A percentile compares a stretch with the other conserved stretches of the same genome.
These are phyloP conservation scores for Oegoconia quadripuncta DNA, from an alignment of 2,888 invertebrate species.

Conservation along the genomic window DNA sequence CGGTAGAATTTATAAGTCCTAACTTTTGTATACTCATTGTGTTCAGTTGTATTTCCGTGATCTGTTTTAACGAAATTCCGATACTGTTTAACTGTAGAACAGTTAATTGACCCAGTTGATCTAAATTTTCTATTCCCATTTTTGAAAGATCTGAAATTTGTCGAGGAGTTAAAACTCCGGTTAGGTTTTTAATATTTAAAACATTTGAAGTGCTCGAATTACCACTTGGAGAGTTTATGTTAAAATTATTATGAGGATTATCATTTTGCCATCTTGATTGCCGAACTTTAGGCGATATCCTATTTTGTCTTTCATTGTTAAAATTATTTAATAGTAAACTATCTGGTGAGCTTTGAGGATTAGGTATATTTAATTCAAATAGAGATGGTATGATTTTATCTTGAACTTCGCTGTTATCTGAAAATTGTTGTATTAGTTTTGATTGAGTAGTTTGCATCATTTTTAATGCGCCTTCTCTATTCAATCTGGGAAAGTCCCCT, in stretches of 20 bases:
- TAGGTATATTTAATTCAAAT: slow-evolving; percentile 69
- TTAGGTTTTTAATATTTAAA: slow-evolving; percentile 78
- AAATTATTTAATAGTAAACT: slow-evolving; percentile 45
- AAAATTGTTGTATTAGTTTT: slow-evolving; percentile 61
- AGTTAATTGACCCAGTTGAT: slow-evolving; percentile 80
- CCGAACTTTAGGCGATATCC: slow-evolving; percentile 66
- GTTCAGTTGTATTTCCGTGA: slow-evolving; percentile 81
- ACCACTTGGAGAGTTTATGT: slow-evolving; percentile 46
- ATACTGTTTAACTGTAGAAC: slow-evolving; percentile 80
- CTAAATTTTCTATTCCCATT: slow-evolving; percentile 80
- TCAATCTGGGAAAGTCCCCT: slow-evolving; percentile 92
- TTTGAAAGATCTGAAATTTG: slow-evolving; percentile 80
- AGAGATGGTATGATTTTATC: slow-evolving; percentile 55
- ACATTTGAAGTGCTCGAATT: slow-evolving; percentile 52
- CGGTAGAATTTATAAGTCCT: slow-evolving; percentile 62
- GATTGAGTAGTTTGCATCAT: slow-evolving; percentile 72
- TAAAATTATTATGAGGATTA: slow-evolving; percentile 47
- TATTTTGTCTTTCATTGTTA: slow-evolving; percentile 58
- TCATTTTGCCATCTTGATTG: slow-evolving; percentile 76
- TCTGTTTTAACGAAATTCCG: slow-evolving; percentile 79
- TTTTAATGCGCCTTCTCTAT: slow-evolving; percentile 85
- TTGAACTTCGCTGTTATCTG: slow-evolving; percentile 48
- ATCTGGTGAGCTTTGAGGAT: slow-evolving; percentile 50
- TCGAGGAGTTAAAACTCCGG: slow-evolving; percentile 74
- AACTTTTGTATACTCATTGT: slow-evolving; percentile 79